A percentile compares a stretch with the other conserved stretches of the same genome.
Conservation (phyloP, 1,140 invertebrate genomes). For the Ceratoteleas bidentatus region DNA sequence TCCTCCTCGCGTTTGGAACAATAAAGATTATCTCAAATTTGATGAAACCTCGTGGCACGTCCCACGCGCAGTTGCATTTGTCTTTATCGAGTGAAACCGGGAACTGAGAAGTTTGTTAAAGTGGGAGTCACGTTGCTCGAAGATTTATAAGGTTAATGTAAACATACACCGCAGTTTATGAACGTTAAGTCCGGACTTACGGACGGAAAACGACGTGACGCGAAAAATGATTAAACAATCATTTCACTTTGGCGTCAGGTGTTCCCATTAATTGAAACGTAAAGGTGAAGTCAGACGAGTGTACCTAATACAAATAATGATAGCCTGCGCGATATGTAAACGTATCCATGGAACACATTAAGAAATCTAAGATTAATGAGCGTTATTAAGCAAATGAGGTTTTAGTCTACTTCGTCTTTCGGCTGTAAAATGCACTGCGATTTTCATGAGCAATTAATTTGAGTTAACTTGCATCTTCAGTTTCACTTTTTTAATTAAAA, state of each 20-base stretch:
- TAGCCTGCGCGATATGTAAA: not conserved
- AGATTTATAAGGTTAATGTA: not conserved
- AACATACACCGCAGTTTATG: no score
- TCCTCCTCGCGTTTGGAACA: conserved; percentile 6
- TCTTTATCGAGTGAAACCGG: not conserved
- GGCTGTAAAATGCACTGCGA: conserved; percentile 12
- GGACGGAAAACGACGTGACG: no score
- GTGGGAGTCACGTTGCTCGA: not conserved
- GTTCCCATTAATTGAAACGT: not conserved
- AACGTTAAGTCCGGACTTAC: no score
- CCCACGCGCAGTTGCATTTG: not conserved
- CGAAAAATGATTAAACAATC: no score
- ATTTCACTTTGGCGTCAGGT: no score
- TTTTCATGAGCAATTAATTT: conserved; percentile 27
- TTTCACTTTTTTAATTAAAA: conserved; percentile 17
- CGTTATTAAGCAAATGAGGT: conserved; percentile 30
- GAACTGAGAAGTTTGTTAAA: conserved; percentile 2
- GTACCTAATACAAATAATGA: not conserved
- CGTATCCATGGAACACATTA: conserved; percentile 8
- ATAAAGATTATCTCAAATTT: conserved; percentile 24
- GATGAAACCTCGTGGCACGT: conserved; percentile 6
- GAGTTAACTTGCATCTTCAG: conserved; percentile 10
- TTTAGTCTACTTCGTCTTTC: conserved; percentile 9
- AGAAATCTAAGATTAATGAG: conserved; percentile 24
- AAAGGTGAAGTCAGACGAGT: not conserved